These are phyloP conservation scores for Physocephala rufipes DNA, from an alignment of 2,888 invertebrate species.

Conservation along the genomic window DNA sequence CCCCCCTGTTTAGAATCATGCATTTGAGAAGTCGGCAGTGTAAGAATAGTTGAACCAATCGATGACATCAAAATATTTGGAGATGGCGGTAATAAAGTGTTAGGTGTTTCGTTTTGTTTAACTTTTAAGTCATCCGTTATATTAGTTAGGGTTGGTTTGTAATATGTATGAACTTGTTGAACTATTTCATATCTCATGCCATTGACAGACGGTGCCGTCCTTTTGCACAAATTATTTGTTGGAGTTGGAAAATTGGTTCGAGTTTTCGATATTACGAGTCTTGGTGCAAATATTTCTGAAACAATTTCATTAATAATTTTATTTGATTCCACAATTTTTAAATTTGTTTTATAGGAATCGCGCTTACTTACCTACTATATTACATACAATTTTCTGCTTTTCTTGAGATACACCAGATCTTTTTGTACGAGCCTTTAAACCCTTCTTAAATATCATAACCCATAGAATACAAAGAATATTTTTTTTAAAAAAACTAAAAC, in stretches of 20 bases:
- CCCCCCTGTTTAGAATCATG: not conserved
- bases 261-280: not conserved
- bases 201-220: not conserved
- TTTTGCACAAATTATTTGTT: not conserved
- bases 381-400: too few relatives aligned
- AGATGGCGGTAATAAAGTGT: conserved; percentile 20
- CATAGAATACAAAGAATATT: not conserved
- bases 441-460: too few relatives aligned
- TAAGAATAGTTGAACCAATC: conserved; percentile 25
- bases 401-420: too few relatives aligned
- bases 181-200: not conserved
- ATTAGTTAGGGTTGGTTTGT: not conserved
- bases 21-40: not conserved
- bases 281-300: not conserved
- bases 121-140: not conserved
- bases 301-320: not conserved
- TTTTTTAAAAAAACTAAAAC: not conserved
- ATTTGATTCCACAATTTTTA: not conserved
- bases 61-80: conserved; percentile 28
- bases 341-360: not conserved
- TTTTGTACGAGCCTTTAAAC: too few relatives aligned
- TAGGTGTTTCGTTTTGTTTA: not conserved
- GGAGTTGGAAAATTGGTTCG: not conserved
- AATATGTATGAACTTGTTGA: not conserved
- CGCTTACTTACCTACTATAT: not conserved